Evolutionary conservation across 2,888 invertebrate genomes (phyloP), one percentile per base, ranked within the genome.

Genomic region (Acanthosepion lycidas): DNA sequence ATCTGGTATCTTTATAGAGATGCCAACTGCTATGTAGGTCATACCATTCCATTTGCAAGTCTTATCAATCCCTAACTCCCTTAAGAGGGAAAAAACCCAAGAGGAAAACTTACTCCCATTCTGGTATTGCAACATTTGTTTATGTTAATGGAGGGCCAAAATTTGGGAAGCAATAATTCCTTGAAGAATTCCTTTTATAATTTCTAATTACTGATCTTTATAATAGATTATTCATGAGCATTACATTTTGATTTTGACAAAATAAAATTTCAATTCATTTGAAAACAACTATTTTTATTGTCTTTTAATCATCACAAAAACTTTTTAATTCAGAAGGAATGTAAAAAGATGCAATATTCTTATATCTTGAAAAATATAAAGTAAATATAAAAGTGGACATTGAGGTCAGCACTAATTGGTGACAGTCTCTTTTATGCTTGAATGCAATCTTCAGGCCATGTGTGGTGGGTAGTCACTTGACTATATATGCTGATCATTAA

Each of bases 1-100:
- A 78, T 78, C 78, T n/a, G 12, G 78, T 78, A 33, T 78, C n/a
- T 78, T 18, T 78, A 12, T 78, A 33, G n/a, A 33, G n/a, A 33
- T 78, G 78, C n/a, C 78, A 78, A 33, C n/a, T n/a, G n/a, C 78
- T 78, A 78, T 78, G n/a, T 78, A 78, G 78, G 78, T 78, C 78
- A 78, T 78, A 78, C n/a, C n/a, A 78, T 78, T 78, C n/a, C n/a
- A 33, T 78, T 78, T 78, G 15, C n/a, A 78, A n/a, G 78, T 78
- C n/a, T 78, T 78, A 78, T 78, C 78, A 78, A 78, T 78, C n/a
- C n/a, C n/a, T 78, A n/a, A 78, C 78, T n/a, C n/a, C 78, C 78
- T 33, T n/a, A 15, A 78, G n/a, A 33, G 78, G 12, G 33, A 78
- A 78, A 78, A 78, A 78, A 78, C n/a, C 78, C n/a, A 20, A n/a